Conservation (phyloP, 2,888 invertebrate species). For the Notocelia uddmanniana region DNA sequence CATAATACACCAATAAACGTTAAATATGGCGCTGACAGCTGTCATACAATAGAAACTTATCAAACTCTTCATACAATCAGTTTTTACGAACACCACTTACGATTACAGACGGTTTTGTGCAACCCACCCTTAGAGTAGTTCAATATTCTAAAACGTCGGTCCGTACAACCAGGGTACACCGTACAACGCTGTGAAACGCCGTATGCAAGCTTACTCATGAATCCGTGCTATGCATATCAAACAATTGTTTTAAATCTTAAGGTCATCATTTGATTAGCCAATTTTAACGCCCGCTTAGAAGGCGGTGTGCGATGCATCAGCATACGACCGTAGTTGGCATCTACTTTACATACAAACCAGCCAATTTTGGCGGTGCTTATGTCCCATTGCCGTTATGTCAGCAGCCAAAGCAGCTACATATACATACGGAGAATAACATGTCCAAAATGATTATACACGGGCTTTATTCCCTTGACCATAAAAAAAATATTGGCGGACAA, state of each 20-base stretch:
- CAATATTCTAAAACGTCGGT: too few relatives aligned
- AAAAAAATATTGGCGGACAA: too few relatives aligned
- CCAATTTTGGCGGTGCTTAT: slow-evolving; percentile 1
- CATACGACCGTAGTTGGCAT: neutral
- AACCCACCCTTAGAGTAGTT: too few relatives aligned
- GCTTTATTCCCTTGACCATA: neutral
- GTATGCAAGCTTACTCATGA: neutral
- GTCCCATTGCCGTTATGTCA: slow-evolving; percentile 3
- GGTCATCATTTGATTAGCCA: neutral
- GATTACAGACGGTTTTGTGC: too few relatives aligned
- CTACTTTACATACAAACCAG: neutral
- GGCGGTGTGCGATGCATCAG: neutral
- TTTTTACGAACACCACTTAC: too few relatives aligned
- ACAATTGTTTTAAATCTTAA: neutral
- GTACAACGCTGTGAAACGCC: neutral
- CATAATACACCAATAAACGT: too few relatives aligned
- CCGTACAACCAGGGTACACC: too few relatives aligned
- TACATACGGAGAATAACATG: neutral
- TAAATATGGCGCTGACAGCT: too few relatives aligned
- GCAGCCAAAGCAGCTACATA: neutral
- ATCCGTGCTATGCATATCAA: neutral
- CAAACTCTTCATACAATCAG: too few relatives aligned
- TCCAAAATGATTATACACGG: neutral
- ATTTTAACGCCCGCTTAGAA: neutral
- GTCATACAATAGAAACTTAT: too few relatives aligned